Evolutionary conservation across 1,140 invertebrate genomes (phyloP).

Genomic region (Polypedilum pembai): DNA sequence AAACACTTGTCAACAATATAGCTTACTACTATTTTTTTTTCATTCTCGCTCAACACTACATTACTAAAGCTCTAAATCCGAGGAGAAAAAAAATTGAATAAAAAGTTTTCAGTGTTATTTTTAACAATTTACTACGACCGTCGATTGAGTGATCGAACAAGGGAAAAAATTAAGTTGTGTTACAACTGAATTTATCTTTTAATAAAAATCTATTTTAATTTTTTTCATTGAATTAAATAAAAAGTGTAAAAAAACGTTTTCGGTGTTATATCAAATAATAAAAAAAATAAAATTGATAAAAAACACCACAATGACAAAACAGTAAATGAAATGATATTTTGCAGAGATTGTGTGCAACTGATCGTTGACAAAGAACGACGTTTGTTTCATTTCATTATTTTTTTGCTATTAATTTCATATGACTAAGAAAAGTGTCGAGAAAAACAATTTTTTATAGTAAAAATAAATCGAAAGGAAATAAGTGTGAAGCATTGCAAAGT

Average conservation of each 20-base stretch:
- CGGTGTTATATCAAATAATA: neutral
- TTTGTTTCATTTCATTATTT: neutral
- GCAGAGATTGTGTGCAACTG: slow-evolving; percentile 2
- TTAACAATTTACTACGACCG: too few species aligned
- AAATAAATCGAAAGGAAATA: neutral
- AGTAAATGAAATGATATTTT: neutral
- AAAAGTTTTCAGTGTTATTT: too few species aligned
- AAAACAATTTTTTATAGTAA: neutral
- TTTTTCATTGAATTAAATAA: too few species aligned
- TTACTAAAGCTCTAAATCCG: neutral
- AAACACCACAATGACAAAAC: neutral
- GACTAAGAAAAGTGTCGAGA: neutral
- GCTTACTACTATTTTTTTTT: neutral
- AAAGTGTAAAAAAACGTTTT: too few species aligned
- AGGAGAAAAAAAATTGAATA: neutral
- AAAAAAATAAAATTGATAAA: neutral
- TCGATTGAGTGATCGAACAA: too few species aligned
- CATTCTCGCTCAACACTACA: neutral
- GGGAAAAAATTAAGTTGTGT: too few species aligned
- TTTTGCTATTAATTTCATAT: neutral
- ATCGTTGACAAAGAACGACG: slow-evolving; percentile 10
- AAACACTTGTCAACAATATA: slow-evolving; percentile 17
- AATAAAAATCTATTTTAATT: too few species aligned
- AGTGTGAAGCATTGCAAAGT: neutral
- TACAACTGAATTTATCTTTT: too few species aligned